Evolutionary conservation across 2,113 vertebrate genomes (phyloP).

Genomic region (Channa maculata): DNA sequence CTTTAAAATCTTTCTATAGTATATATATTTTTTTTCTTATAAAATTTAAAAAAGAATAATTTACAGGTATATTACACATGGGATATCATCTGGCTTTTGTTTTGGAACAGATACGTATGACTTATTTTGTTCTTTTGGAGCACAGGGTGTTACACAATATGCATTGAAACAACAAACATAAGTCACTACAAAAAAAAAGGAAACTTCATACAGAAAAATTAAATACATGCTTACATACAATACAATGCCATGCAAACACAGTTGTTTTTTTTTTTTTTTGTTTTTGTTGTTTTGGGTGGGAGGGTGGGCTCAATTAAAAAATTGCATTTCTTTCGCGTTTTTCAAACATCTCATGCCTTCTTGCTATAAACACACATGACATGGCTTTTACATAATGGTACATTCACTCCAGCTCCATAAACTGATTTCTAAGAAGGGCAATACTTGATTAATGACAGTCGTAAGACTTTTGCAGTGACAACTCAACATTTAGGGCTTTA

Average conservation of each 20-base stretch:
- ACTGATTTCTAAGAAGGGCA: slow-evolving; percentile 31
- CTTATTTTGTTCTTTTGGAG: slow-evolving; percentile 71
- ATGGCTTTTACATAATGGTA: slow-evolving; percentile 72
- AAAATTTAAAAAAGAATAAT: slow-evolving; percentile 84
- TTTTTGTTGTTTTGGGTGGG: too few species aligned
- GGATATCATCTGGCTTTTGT: slow-evolving; percentile 76
- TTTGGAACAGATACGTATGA: slow-evolving; percentile 63
- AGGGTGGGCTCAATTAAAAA: too few species aligned
- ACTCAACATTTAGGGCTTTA: slow-evolving; percentile 25
- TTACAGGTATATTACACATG: slow-evolving; percentile 83
- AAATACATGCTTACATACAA: slow-evolving; percentile 84
- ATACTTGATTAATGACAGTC: slow-evolving; percentile 34
- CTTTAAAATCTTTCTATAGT: slow-evolving; percentile 75
- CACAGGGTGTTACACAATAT: slow-evolving; percentile 77
- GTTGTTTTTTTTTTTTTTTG: slow-evolving; percentile 48
- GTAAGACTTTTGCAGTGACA: slow-evolving; percentile 22
- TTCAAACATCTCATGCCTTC: slow-evolving; percentile 80
- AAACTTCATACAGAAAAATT: slow-evolving; percentile 72
- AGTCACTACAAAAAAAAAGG: slow-evolving; percentile 57
- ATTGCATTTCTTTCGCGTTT: slow-evolving; percentile 70
- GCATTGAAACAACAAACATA: slow-evolving; percentile 74
- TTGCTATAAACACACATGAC: slow-evolving; percentile 75
- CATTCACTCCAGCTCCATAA: slow-evolving; percentile 31
- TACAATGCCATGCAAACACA: slow-evolving; percentile 85
- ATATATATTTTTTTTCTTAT: slow-evolving; percentile 71